A percentile compares a stretch with the other conserved stretches of the same genome.
phyloP scores from a whole-genome alignment of 2,113 vertebrate genomes.

The Patagioenas fasciata region DNA sequence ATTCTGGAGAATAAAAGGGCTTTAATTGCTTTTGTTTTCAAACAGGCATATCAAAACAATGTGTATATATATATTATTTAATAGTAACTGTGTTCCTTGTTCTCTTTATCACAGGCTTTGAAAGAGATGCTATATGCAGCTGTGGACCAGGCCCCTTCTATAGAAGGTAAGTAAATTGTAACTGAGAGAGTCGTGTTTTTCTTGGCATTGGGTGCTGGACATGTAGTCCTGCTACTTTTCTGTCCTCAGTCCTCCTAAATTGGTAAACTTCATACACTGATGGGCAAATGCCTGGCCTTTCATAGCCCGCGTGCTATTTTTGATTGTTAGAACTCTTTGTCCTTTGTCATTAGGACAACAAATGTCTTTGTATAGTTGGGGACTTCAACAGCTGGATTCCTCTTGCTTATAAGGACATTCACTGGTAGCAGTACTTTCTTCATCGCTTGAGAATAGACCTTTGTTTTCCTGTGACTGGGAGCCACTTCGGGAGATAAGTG shows the following conservation, averaged over 20 bases:
- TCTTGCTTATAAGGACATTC: constrained; percentile 60
- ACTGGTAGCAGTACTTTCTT: constrained; percentile 18
- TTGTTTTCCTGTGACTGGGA: constrained; percentile 1
- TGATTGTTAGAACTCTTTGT: constrained; percentile 44
- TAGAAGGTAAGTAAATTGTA: constrained; percentile 89
- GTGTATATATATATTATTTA: not conserved
- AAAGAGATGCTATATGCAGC: constrained; percentile 98
- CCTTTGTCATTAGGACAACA: constrained; percentile 18
- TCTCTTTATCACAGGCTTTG: constrained; percentile 83
- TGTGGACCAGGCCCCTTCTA: constrained; percentile 97
- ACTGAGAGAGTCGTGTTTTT: not conserved
- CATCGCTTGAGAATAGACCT: not conserved
- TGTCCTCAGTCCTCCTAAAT: constrained; percentile 23
- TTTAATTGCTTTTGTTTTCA: constrained; percentile 47
- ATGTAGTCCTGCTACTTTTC: not conserved
- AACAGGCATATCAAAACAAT: not conserved
- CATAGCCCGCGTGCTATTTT: constrained; percentile 24
- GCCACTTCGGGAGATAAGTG: not conserved
- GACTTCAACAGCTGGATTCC: constrained; percentile 42
- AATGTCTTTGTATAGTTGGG: constrained; percentile 30
- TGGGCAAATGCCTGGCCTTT: constrained; percentile 17
- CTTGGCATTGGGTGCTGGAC: not conserved
- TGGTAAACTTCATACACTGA: constrained; percentile 34
- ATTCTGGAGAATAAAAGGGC: not conserved
- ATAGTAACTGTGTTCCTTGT: constrained; percentile 9